Conservation (phyloP, 2,888 invertebrate species). For the Rhagonycha fulva region DNA sequence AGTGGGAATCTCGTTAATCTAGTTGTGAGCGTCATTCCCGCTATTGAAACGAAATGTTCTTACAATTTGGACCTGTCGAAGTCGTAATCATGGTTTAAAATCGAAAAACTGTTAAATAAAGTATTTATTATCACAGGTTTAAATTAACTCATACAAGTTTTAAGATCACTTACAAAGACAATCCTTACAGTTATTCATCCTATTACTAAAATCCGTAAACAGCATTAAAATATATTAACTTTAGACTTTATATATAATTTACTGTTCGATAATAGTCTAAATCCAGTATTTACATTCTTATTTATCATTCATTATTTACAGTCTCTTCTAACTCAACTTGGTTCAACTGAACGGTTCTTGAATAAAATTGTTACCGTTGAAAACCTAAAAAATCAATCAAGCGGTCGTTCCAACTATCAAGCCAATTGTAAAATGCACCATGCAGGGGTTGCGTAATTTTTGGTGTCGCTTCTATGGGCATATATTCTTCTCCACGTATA, state of each 20-base stretch:
- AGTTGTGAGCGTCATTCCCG: no score
- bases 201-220: neutral
- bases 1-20: no score
- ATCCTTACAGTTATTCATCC: neutral
- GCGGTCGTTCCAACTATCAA: constrained; percentile 70
- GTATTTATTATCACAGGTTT: constrained; percentile 8
- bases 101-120: neutral
- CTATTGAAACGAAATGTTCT: no score
- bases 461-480: constrained; percentile 59
- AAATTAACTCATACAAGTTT: constrained; percentile 11
- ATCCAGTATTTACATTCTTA: neutral
- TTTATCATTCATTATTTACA: neutral
- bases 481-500: constrained; percentile 76
- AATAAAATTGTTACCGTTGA: constrained; percentile 54
- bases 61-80: no score
- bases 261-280: neutral
- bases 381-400: constrained; percentile 77
- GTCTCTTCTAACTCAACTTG: neutral
- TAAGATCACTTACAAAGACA: constrained; percentile 13
- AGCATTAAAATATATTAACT: neutral
- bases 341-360: neutral
- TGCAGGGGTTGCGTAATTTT: constrained; percentile 41
- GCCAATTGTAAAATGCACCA: constrained; percentile 57
- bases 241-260: neutral
- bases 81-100: neutral